Evolutionary conservation across 1,140 invertebrate genomes (phyloP).

Genomic region (Drosophila seguyi): DNA sequence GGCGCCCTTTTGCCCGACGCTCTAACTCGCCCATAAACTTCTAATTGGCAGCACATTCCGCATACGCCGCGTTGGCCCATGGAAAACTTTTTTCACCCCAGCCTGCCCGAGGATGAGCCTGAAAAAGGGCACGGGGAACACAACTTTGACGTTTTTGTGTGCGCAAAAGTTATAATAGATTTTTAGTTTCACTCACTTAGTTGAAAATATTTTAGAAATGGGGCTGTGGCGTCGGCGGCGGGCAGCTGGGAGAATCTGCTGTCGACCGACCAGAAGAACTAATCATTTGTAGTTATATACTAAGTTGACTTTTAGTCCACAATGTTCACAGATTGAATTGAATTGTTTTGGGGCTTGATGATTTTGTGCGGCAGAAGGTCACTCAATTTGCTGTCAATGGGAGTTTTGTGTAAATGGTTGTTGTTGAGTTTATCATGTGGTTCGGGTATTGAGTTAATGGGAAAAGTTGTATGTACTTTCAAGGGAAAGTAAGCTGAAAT

Average conservation of each 20-base stretch:
- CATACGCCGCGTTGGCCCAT: slow-evolving; percentile 65
- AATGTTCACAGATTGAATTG: slow-evolving; percentile 37
- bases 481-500: background rate
- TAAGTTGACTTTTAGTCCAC: slow-evolving; percentile 37
- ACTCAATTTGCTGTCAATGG: slow-evolving; percentile 23
- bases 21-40: slow-evolving; percentile 72
- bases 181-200: slow-evolving; percentile 75
- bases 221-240: background rate
- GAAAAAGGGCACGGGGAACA: slow-evolving; percentile 3
- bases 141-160: slow-evolving; percentile 70
- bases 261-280: slow-evolving; percentile 42
- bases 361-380: slow-evolving; percentile 15
- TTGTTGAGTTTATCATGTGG: slow-evolving; percentile 5
- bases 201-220: slow-evolving; percentile 48
- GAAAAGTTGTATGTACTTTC: background rate
- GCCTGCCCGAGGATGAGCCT: slow-evolving; percentile 15
- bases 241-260: background rate
- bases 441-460: slow-evolving; percentile 1
- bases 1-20: slow-evolving; percentile 36
- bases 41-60: slow-evolving; percentile 80
- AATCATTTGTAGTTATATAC: slow-evolving; percentile 69
- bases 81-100: slow-evolving; percentile 41
- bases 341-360: slow-evolving; percentile 38
- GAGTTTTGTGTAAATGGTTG: slow-evolving; percentile 34
- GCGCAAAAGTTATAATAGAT: slow-evolving; percentile 77